These are phyloP conservation scores for Drosophila tani DNA, from an alignment of 1,140 invertebrate species.

Conservation along the genomic window DNA sequence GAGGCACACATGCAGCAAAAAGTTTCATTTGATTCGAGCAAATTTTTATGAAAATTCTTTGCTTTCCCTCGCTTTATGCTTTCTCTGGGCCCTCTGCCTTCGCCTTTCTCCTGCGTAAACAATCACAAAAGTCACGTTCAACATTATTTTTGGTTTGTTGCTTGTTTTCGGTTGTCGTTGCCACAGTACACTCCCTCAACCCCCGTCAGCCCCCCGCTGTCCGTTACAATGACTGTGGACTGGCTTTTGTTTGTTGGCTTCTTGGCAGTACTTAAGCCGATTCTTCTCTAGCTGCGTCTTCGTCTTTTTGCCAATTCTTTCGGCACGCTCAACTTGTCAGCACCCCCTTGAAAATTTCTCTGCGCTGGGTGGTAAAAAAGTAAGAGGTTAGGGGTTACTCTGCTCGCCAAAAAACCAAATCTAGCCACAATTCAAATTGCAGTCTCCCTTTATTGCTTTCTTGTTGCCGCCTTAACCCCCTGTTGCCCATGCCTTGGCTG, in stretches of 20 bases:
- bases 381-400: not conserved
- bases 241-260: constrained; percentile 79
- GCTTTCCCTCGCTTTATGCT: constrained; percentile 42
- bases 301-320: constrained; percentile 71
- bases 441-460: constrained; percentile 54
- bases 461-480: constrained; percentile 8
- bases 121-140: constrained; percentile 83
- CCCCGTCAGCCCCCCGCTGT: not conserved
- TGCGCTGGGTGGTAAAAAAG: not conserved
- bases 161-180: constrained; percentile 62
- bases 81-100: not conserved
- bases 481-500: not conserved
- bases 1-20: constrained; percentile 41
- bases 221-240: constrained; percentile 67
- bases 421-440: constrained; percentile 77
- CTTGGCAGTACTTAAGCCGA: constrained; percentile 78
- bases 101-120: constrained; percentile 52
- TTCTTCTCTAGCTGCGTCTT: constrained; percentile 52
- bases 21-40: constrained; percentile 80
- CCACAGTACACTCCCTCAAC: not conserved
- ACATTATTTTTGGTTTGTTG: constrained; percentile 84
- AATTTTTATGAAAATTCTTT: constrained; percentile 82
- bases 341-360: constrained; percentile 36
- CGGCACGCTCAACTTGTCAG: constrained; percentile 75
- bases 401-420: constrained; percentile 46